Conservation (phyloP, 2,888 invertebrate species). For the Epirrita christyi region DNA sequence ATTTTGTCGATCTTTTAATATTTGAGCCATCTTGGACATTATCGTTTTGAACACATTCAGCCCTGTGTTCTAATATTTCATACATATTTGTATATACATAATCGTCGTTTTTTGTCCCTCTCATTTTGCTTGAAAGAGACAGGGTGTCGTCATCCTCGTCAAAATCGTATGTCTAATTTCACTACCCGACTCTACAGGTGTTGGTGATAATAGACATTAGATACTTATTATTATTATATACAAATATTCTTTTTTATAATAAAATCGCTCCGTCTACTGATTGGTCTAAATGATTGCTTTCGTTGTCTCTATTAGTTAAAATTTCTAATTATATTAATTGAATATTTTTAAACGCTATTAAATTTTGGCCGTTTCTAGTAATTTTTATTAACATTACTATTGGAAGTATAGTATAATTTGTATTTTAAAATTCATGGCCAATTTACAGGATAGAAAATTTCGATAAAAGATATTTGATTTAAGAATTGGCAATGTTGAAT, state of each 20-base stretch:
- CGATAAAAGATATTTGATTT: conserved; percentile 1
- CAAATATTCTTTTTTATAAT: neutral
- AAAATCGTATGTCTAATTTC: no score
- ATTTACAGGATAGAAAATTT: no score
- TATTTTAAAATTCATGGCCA: no score
- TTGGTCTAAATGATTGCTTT: conserved; percentile 33
- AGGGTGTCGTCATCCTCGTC: neutral
- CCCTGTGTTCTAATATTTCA: conserved; percentile 57
- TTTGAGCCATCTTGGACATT: conserved; percentile 61
- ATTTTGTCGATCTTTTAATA: conserved; percentile 46
- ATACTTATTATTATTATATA: neutral
- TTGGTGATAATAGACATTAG: no score
- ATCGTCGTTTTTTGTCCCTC: conserved; percentile 6
- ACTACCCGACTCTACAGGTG: no score
- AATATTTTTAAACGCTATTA: no score
- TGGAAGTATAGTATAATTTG: neutral
- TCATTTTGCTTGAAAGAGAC: neutral
- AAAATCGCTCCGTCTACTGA: conserved; percentile 8
- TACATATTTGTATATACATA: neutral
- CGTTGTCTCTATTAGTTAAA: conserved; percentile 1
- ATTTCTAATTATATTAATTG: neutral
- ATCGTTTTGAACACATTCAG: conserved; percentile 59
- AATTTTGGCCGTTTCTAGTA: no score
- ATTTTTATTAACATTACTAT: neutral
- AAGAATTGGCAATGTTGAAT: neutral